These are phyloP conservation scores for Rhombomys opimus DNA, from an alignment of 2,113 vertebrate genomes.

Conservation along the genomic window DNA sequence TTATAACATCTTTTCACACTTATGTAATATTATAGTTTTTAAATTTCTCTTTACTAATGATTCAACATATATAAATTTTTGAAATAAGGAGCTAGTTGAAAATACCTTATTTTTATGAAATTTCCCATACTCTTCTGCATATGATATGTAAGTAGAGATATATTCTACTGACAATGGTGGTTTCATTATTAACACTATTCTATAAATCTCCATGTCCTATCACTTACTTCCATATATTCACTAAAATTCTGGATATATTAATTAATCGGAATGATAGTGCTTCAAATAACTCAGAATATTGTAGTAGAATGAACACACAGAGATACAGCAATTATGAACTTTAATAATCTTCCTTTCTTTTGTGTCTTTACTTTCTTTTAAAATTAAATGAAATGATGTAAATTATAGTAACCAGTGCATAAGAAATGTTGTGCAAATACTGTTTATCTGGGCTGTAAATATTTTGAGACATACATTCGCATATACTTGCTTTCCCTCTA, in stretches of 20 bases:
- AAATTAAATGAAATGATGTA: not conserved
- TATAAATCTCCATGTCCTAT: conserved; percentile 20
- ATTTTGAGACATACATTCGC: not conserved
- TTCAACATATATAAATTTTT: conserved; percentile 2
- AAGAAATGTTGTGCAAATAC: not conserved
- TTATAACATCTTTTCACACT: not conserved
- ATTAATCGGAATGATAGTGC: not conserved
- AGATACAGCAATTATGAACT: not conserved
- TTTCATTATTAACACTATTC: conserved; percentile 3
- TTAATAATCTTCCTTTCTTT: not conserved
- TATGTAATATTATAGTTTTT: not conserved
- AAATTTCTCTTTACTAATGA: conserved; percentile 24
- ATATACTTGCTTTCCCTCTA: not conserved
- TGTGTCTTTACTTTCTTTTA: not conserved
- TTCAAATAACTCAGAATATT: not conserved
- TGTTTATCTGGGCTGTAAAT: not conserved
- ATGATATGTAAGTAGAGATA: not conserved
- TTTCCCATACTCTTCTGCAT: not conserved
- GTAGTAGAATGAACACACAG: not conserved
- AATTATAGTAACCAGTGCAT: not conserved
- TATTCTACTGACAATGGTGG: conserved; percentile 23
- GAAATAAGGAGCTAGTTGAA: not conserved
- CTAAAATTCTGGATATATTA: not conserved
- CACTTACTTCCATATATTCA: not conserved
- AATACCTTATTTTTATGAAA: conserved; percentile 42